Conservation (phyloP, 2,113 vertebrate species). For the Centropristis striata region DNA sequence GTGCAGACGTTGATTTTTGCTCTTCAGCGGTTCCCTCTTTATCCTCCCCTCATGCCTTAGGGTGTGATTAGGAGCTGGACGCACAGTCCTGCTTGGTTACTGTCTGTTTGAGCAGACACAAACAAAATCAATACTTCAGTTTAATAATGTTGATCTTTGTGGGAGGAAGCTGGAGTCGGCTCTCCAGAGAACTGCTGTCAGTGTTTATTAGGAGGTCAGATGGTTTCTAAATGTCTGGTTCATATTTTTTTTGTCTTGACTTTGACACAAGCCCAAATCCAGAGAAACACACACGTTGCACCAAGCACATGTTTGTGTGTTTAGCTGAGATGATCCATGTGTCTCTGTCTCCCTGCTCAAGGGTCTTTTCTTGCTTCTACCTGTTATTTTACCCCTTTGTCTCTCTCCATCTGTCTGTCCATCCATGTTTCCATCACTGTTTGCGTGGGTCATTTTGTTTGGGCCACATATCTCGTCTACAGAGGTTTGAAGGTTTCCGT, state of each 20-base stretch:
- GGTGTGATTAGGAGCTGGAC: constrained; percentile 56
- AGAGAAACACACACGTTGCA: not conserved
- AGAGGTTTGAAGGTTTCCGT: constrained; percentile 96
- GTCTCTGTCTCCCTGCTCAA: constrained; percentile 13
- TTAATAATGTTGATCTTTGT: constrained; percentile 51
- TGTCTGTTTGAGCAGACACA: constrained; percentile 55
- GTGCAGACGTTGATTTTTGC: constrained; percentile 70
- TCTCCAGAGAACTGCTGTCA: constrained; percentile 37
- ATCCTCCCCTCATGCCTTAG: constrained; percentile 47
- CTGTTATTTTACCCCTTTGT: constrained; percentile 49
- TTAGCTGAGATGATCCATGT: not conserved
- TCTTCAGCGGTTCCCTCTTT: constrained; percentile 69
- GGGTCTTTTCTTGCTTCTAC: constrained; percentile 23
- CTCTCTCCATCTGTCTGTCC: constrained; percentile 46
- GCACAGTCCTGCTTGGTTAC: constrained; percentile 44
- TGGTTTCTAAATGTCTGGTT: constrained; percentile 23
- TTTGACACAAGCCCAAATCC: not conserved
- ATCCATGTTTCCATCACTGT: constrained; percentile 45
- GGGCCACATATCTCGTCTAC: constrained; percentile 54
- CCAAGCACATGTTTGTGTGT: not conserved
- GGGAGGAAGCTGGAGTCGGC: constrained; percentile 56
- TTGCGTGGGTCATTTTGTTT: constrained; percentile 45
- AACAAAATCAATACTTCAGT: constrained; percentile 45
- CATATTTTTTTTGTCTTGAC: not conserved
- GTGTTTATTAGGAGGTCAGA: constrained; percentile 42